phyloP scores from a whole-genome alignment of 2,888 invertebrate genomes.

The Parnassius apollo region DNA sequence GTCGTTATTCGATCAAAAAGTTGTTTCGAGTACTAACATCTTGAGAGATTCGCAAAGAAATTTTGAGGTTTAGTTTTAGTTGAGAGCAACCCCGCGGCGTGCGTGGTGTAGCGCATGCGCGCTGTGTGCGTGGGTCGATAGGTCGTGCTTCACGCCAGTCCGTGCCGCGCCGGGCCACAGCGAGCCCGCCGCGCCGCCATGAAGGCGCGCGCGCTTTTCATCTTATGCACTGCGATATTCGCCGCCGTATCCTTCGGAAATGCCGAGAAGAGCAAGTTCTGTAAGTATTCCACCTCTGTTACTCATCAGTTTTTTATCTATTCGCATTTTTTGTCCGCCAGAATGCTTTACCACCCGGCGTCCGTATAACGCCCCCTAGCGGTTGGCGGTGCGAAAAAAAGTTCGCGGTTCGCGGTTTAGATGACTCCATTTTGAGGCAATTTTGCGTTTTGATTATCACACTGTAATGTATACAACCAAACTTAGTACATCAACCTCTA shows the following conservation, averaged over 20 bases:
- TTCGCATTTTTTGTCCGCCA: neutral
- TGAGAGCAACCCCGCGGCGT: slow-evolving; percentile 30
- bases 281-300: slow-evolving; percentile 55
- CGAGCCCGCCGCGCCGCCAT: slow-evolving; percentile 62
- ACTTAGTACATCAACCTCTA: no score
- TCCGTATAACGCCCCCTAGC: slow-evolving; percentile 36
- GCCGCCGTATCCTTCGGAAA: slow-evolving; percentile 51
- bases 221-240: slow-evolving; percentile 58
- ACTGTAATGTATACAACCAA: no score
- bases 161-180: slow-evolving; percentile 52
- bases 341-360: slow-evolving; percentile 25
- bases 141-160: slow-evolving; percentile 50
- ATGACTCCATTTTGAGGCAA: slow-evolving; percentile 39
- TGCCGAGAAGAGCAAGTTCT: slow-evolving; percentile 80
- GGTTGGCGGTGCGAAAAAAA: slow-evolving; percentile 30
- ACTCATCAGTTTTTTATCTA: neutral
- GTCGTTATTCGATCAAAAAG: neutral
- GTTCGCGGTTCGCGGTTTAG: slow-evolving; percentile 37
- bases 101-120: slow-evolving; percentile 32
- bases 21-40: neutral
- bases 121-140: slow-evolving; percentile 37
- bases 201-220: slow-evolving; percentile 66
- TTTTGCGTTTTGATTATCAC: slow-evolving; percentile 5
- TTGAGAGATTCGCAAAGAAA: slow-evolving; percentile 1
- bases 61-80: slow-evolving; percentile 11